These are phyloP conservation scores for Athetis lepigone DNA, from an alignment of 2,888 invertebrate genomes.

Conservation along the genomic window DNA sequence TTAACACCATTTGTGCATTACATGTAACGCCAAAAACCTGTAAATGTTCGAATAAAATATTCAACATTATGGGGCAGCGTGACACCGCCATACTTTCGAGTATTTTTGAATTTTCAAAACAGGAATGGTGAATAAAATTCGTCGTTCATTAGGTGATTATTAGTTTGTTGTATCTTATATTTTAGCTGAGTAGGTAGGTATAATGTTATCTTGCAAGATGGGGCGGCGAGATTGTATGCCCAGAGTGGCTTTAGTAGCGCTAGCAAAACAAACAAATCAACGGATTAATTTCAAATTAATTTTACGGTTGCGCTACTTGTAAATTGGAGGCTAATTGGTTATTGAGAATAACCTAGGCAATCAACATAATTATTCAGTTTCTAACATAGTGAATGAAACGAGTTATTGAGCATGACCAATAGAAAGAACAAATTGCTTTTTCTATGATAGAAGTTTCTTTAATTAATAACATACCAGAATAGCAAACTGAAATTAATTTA, in stretches of 20 bases:
- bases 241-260: constrained; percentile 75
- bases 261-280: constrained; percentile 72
- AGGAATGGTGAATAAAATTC: constrained; percentile 81
- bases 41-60: constrained; percentile 81
- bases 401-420: neutral
- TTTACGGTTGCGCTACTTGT: constrained; percentile 19
- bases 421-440: neutral
- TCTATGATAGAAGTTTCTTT: neutral
- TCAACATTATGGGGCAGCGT: constrained; percentile 82
- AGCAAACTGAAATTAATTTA: neutral
- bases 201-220: constrained; percentile 81
- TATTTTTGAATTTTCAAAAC: constrained; percentile 74
- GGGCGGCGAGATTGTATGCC: constrained; percentile 83
- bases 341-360: constrained; percentile 1
- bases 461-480: neutral
- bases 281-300: constrained; percentile 11
- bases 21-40: constrained; percentile 78
- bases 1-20: constrained; percentile 87
- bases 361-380: neutral
- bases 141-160: constrained; percentile 79
- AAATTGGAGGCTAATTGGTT: constrained; percentile 27
- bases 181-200: constrained; percentile 80
- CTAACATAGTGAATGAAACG: neutral
- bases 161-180: constrained; percentile 78
- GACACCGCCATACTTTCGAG: constrained; percentile 76